phyloP scores from a whole-genome alignment of 1,140 invertebrate species.

The Aricia agestis region DNA sequence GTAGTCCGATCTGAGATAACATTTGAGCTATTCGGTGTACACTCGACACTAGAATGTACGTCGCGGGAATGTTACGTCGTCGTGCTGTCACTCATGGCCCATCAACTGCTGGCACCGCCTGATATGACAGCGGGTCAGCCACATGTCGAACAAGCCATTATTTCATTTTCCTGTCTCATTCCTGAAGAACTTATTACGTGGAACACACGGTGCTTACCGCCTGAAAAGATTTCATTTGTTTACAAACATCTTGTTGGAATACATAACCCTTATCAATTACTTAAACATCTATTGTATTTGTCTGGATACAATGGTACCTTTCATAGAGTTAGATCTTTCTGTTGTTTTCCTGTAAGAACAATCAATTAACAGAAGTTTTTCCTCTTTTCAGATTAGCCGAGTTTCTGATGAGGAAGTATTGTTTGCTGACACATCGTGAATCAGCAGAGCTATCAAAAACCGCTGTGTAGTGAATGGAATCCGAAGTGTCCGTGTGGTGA shows the following conservation, averaged over 20 bases:
- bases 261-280: background rate
- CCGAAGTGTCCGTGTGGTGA: constrained; percentile 72
- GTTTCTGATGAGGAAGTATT: constrained; percentile 69
- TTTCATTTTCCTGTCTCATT: constrained; percentile 61
- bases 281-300: background rate
- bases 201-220: constrained; percentile 40
- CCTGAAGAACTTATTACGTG: constrained; percentile 45
- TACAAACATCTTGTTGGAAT: background rate
- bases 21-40: constrained; percentile 45
- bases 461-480: constrained; percentile 72
- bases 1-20: constrained; percentile 61
- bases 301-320: background rate
- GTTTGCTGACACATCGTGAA: constrained; percentile 57
- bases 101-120: constrained; percentile 71
- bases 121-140: constrained; percentile 71
- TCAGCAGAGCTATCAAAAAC: constrained; percentile 47
- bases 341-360: background rate
- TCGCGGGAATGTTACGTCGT: constrained; percentile 64
- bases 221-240: background rate
- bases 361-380: background rate
- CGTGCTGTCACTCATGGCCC: constrained; percentile 72
- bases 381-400: constrained; percentile 67
- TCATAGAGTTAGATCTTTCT: too few species aligned
- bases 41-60: constrained; percentile 63
- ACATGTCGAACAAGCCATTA: constrained; percentile 70